A percentile compares a stretch with the other conserved stretches of the same genome.
These are phyloP conservation scores for Diarsia rubi DNA, from an alignment of 2,888 invertebrate genomes.

Conservation along the genomic window DNA sequence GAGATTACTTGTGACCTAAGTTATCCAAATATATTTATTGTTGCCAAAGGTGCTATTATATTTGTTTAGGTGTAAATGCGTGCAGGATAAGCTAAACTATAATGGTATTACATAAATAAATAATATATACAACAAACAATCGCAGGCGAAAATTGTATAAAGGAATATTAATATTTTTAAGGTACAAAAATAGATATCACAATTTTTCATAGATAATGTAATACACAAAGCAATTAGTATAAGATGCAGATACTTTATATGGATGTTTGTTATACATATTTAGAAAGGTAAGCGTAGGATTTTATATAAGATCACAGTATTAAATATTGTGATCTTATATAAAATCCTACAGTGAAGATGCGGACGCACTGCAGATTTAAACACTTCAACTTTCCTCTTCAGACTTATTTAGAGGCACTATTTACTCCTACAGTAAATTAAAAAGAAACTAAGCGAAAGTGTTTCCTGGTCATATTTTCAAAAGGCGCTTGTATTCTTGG, in stretches of 20 bases:
- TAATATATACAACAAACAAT: slow-evolving; percentile 16
- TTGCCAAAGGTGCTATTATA: slow-evolving; percentile 64
- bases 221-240: slow-evolving; percentile 25
- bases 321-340: slow-evolving; percentile 46
- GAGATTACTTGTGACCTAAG: slow-evolving; percentile 9
- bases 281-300: slow-evolving; percentile 1
- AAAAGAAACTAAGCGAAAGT: not conserved
- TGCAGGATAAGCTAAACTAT: slow-evolving; percentile 21
- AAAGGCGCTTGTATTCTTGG: not conserved
- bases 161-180: not conserved
- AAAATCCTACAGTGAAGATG: slow-evolving; percentile 10
- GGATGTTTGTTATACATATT: slow-evolving; percentile 2
- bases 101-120: slow-evolving; percentile 14
- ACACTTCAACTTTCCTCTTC: not conserved
- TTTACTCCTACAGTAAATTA: not conserved
- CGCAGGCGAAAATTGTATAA: not conserved
- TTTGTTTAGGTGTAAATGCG: slow-evolving; percentile 42
- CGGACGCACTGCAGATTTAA: slow-evolving; percentile 7
- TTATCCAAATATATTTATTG: slow-evolving; percentile 31
- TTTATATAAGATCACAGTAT: too few relatives aligned
- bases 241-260: slow-evolving; percentile 1
- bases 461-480: not conserved
- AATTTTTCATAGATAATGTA: slow-evolving; percentile 6
- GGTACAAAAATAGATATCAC: slow-evolving; percentile 3
- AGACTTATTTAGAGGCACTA: not conserved